Evolutionary conservation across 1,140 invertebrate genomes (phyloP).

Genomic region (Drosophila kurseongensis): DNA sequence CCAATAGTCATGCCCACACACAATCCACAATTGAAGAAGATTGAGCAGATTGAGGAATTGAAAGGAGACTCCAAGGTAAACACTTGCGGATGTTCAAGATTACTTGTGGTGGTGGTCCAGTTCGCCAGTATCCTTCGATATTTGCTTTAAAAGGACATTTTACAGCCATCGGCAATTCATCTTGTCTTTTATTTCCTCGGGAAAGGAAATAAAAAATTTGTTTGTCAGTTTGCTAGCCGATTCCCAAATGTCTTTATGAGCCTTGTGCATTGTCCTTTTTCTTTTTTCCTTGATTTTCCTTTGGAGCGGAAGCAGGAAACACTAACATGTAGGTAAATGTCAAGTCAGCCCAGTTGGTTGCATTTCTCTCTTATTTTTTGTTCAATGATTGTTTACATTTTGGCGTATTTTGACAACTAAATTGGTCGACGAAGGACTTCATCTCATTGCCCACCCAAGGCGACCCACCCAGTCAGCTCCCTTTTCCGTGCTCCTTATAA

Average conservation of each 20-base stretch:
- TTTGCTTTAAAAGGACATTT: slow-evolving; percentile 80
- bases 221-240: slow-evolving; percentile 63
- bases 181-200: slow-evolving; percentile 52
- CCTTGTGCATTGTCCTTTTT: slow-evolving; percentile 48
- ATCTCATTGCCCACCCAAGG: slow-evolving; percentile 42
- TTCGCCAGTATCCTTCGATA: slow-evolving; percentile 43
- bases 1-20: slow-evolving; percentile 78
- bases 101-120: slow-evolving; percentile 73
- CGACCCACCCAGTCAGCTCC: slow-evolving; percentile 27
- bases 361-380: slow-evolving; percentile 44
- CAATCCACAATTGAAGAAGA: slow-evolving; percentile 68
- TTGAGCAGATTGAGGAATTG: slow-evolving; percentile 66
- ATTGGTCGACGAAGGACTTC: slow-evolving; percentile 52
- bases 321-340: slow-evolving; percentile 74
- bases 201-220: slow-evolving; percentile 70
- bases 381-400: slow-evolving; percentile 76
- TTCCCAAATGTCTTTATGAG: slow-evolving; percentile 66
- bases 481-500: slow-evolving; percentile 51
- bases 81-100: slow-evolving; percentile 77
- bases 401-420: slow-evolving; percentile 78
- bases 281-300: slow-evolving; percentile 19
- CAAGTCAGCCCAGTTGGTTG: slow-evolving; percentile 60
- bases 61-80: slow-evolving; percentile 72
- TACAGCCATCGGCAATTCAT: slow-evolving; percentile 74
- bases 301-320: slow-evolving; percentile 70